phyloP scores from a whole-genome alignment of 2,113 vertebrate species.

The Chiloscyllium plagiosum region DNA sequence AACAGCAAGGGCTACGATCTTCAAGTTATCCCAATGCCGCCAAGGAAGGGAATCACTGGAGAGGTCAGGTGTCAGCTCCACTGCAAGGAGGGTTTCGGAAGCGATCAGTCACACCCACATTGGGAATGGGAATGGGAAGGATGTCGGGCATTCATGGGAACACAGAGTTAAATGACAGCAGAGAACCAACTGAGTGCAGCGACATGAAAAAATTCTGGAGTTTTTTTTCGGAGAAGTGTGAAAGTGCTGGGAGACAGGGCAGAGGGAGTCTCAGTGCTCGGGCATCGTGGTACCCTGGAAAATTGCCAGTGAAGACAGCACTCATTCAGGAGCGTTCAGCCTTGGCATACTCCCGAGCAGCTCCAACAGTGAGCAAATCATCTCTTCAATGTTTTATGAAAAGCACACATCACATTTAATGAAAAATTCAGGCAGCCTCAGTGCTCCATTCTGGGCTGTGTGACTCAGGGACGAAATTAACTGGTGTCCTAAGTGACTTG shows the following conservation, averaged over 20 bases:
- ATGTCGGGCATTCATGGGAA: no score
- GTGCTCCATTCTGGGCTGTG: not conserved
- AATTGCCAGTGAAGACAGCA: not conserved
- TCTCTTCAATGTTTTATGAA: slow-evolving; percentile 14
- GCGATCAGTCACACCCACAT: no score
- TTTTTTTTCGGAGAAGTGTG: not conserved
- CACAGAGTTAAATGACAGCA: no score
- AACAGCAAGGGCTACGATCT: no score
- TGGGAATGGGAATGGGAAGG: no score
- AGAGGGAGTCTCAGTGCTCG: not conserved
- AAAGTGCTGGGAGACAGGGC: not conserved
- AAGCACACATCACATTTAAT: not conserved
- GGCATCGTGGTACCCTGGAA: not conserved
- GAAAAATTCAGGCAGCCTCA: not conserved
- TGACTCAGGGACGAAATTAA: not conserved
- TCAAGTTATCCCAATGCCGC: no score
- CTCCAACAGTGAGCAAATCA: not conserved
- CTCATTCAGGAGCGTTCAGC: not conserved
- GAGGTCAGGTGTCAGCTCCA: no score
- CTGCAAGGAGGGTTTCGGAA: no score
- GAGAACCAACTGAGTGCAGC: no score
- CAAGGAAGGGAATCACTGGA: no score
- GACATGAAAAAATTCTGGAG: no score
- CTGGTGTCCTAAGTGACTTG: not conserved
- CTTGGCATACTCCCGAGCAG: not conserved